Percentiles rank a stretch among this genome's conserved stretches.
Conservation (phyloP, 2,888 invertebrate genomes). For the Panorpa germanica region DNA sequence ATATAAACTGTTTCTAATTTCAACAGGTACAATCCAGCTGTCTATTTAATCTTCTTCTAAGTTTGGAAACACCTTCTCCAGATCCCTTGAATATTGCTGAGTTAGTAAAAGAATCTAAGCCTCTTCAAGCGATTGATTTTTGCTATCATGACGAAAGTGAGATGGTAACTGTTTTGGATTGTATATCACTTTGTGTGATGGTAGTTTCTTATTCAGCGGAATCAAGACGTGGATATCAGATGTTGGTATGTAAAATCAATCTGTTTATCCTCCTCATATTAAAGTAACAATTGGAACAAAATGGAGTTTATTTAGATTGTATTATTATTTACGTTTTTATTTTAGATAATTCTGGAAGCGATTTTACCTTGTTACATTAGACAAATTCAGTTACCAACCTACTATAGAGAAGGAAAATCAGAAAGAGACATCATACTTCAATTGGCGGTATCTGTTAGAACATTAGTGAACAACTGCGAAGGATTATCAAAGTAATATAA, state of each 20-base stretch:
- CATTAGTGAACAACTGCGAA: constrained; percentile 91
- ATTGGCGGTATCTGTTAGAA: constrained; percentile 84
- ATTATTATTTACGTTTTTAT: constrained; percentile 8
- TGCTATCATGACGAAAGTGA: constrained; percentile 98
- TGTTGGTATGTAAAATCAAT: constrained; percentile 44
- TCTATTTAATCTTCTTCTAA: constrained; percentile 75
- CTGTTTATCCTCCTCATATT: constrained; percentile 2
- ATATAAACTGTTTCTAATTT: too few species aligned
- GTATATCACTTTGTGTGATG: constrained; percentile 97
- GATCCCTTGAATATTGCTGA: constrained; percentile 89
- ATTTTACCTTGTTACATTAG: constrained; percentile 90
- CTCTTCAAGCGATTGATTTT: constrained; percentile 88
- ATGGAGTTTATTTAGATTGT: neutral
- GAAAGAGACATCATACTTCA: constrained; percentile 88
- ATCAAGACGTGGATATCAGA: constrained; percentile 78
- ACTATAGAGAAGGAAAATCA: constrained; percentile 79
- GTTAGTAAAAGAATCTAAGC: constrained; percentile 78
- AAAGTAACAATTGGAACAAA: neutral
- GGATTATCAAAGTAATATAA: constrained; percentile 90
- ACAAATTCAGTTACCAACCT: constrained; percentile 77
- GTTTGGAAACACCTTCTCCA: constrained; percentile 84
- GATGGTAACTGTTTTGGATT: constrained; percentile 90
- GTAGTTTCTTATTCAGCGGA: constrained; percentile 97
- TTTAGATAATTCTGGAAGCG: constrained; percentile 84
- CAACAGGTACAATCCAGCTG: constrained; percentile 71